Evolutionary conservation across 2,888 invertebrate genomes (phyloP), one percentile per base, ranked within the genome.

Genomic region (Polydesmus complanatus): DNA sequence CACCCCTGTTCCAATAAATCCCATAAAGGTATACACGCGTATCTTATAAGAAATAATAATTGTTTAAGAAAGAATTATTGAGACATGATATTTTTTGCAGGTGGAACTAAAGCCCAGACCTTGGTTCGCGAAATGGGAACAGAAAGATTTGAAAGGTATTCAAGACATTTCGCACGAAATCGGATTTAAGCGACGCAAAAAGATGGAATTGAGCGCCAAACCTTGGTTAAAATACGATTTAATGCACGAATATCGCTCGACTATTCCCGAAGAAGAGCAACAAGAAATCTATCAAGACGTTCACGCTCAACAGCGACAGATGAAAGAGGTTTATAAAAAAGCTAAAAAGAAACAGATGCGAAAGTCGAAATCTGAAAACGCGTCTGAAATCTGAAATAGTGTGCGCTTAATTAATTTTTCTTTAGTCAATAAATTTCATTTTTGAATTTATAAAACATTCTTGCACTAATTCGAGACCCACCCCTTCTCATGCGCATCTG

Each of bases 201-300:
- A 22, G 21, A 5, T 11, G 53, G 57, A 68, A 25, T 78, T 81
- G 59, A 80, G 84, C 3, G 76, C 80, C 65, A 71, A 78, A 58
- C 89, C 90, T 0, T 89, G 87, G 83, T 88, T 88, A 71, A 86
- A 91, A 78, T 90, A 84, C 74, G 96, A 97, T 75, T 77, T 97
- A 58, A 94, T 97, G 93, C 88, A 88, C 73, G 80, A 85, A 63
- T 96, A 96, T 73, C 85, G 94, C 81, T 83, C 73, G 69, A 70
- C 27, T 1, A 87, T 94, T 68, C 86, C 92, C 11, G 85, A 86
- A 67, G 92, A 92, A 72, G 93, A 95, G 63, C 89, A 92, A 71
- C 80, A 78, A 27, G 82, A 85, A 70, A 89, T 96, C 68, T 93
- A 85, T 79, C 77, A 83, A 1, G 92, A 95, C 75, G 83, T 95